Base-by-base conservation (phyloP, 2,888 invertebrate genomes). In the Diogma glabrata region DNA sequence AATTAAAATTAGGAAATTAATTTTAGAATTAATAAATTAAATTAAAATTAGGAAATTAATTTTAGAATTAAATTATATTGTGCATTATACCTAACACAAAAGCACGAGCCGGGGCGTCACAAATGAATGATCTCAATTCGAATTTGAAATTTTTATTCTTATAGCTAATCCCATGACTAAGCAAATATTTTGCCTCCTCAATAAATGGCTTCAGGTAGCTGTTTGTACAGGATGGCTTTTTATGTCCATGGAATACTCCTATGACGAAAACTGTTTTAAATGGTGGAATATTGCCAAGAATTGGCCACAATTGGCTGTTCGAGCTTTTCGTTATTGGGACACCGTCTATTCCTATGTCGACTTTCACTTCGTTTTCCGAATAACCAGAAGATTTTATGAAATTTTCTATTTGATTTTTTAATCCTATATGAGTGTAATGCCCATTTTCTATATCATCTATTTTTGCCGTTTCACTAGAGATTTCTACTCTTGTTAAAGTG, bases 91-190 rank as follows among this genome's bases (percentile, higher is more conserved):
- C n/a, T n/a, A n/a, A n/a, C n/a, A n/a, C n/a, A n/a, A n/a, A n/a
- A n/a, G n/a, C n/a, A n/a, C n/a, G n/a, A 48, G 48, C 48, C 12
- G 30, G 16, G 10, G 30, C 48, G 22, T 48, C 48, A 36, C 30
- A 48, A 33, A 36, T 12, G 36, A 17, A 43, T n/a, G 19, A 6
- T 36, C 36, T 8, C 19, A 38, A 1, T 16, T 3, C 16, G 16
- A 38, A 38, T 9, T 6, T 3, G 6, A 38, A 5, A 9, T 38
- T 7, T 9, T 38, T 4, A 16, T 3, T 16, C 19, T 38, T 38
- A 19, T 38, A 38, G 16, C 8, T 38, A 38, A 38, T 38, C 7
- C 16, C 16, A 38, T 16, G 38, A 33, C 14, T 33, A 33, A 33
- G 14, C 19, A 38, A 8, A 16, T 38, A 38, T 38, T 38, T 38